Base-by-base conservation (phyloP, 2,888 invertebrate genomes). In the Troides helena region DNA sequence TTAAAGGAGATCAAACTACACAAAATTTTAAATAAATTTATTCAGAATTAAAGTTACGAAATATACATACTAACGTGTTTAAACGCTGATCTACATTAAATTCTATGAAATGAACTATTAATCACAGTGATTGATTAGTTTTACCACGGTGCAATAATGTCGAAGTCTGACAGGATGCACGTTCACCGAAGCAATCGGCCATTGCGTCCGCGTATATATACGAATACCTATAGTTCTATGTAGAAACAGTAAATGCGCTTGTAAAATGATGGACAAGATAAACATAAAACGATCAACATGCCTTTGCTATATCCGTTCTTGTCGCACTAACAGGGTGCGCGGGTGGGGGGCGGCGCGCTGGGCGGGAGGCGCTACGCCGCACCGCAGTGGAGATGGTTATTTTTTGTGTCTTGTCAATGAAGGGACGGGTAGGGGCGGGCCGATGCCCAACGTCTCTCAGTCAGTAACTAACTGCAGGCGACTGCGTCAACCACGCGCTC, bases 391-490 rank as follows among this genome's bases (percentile, higher is more conserved):
- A 88, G 85, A 84, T 87, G 90, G 86, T 84, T 85, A 84, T 89
- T 90, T 91, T 91, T 92, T 92, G 86, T 90, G 81, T 89, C 88
- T 90, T 89, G 90, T 92, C 90, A 91, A 89, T 88, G 90, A 90
- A 91, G 88, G 89, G 87, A 87, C 88, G 88, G 85, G 85, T 83
- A 83, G 89, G 88, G 90, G 90, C 89, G 88, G 88, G 78, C 80
- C 81, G 79, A 74, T 46, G 46, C 83, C 80, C 85, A 84, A 85
- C 86, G 83, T 71, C 68, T 57, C 69, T 77, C 84, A 84, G 84
- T 86, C 78, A 75, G 78, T 75, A 73, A 77, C 78, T 83, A 73
- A 77, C 78, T 83, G 85, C 84, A 85, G 82, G 80, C 81, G 84
- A 76, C 79, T 81, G 87, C 85, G 85, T 80, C 77, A 74, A 79